These are phyloP conservation scores for Otus sunia DNA, from an alignment of 2,113 vertebrate genomes.

Conservation along the genomic window DNA sequence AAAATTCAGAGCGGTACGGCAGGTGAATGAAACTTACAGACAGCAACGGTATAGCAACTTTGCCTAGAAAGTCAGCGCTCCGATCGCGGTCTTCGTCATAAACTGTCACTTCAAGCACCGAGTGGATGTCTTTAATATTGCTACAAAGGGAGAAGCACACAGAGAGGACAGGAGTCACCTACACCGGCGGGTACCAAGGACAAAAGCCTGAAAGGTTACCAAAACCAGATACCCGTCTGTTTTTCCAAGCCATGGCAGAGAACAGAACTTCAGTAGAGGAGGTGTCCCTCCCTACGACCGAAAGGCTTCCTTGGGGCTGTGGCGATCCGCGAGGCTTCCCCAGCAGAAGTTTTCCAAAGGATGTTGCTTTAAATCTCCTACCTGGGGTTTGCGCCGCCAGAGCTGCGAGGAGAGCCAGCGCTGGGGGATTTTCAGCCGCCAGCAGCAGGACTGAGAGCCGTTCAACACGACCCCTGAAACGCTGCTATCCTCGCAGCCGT, in stretches of 20 bases:
- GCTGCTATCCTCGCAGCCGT: background rate
- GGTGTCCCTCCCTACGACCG: background rate
- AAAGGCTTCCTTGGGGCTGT: background rate
- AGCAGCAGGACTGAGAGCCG: background rate
- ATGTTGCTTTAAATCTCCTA: slow-evolving; percentile 43
- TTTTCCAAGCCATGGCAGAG: background rate
- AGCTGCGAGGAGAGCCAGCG: background rate
- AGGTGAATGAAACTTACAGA: slow-evolving; percentile 88
- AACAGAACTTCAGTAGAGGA: background rate
- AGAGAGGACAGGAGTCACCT: slow-evolving; percentile 31
- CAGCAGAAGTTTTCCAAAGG: background rate
- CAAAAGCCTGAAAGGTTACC: slow-evolving; percentile 43
- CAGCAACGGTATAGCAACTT: slow-evolving; percentile 95
- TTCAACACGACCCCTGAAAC: background rate
- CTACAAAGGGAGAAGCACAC: slow-evolving; percentile 71
- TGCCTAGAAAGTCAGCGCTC: slow-evolving; percentile 96
- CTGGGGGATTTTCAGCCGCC: background rate
- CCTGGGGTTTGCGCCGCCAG: background rate
- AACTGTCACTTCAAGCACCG: slow-evolving; percentile 95
- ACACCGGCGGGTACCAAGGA: slow-evolving; percentile 6
- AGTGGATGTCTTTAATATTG: slow-evolving; percentile 98
- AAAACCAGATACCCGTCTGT: background rate
- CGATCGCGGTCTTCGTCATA: slow-evolving; percentile 97
- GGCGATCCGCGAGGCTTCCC: background rate
- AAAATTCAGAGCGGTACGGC: slow-evolving; percentile 64